phyloP scores from a whole-genome alignment of 2,113 vertebrate species.

The Papio anubis region DNA sequence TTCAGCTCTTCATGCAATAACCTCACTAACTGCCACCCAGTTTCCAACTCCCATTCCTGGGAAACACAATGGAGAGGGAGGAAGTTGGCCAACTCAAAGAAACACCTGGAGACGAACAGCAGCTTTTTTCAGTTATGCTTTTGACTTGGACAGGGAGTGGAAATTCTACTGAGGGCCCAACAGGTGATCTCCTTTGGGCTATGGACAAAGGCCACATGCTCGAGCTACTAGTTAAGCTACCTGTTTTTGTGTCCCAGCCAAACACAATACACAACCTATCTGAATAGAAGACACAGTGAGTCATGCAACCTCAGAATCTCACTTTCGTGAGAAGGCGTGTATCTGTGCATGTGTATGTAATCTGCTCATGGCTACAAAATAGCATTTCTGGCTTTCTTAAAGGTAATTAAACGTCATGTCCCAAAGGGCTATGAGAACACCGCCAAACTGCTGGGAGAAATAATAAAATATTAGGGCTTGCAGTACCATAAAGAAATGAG shows the following conservation, averaged over 20 bases:
- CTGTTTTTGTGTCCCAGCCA: slow-evolving; percentile 68
- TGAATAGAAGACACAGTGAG: slow-evolving; percentile 54
- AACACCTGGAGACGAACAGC: slow-evolving; percentile 70
- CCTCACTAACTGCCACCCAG: background rate
- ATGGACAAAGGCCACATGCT: slow-evolving; percentile 70
- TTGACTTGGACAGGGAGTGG: slow-evolving; percentile 62
- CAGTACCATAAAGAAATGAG: background rate
- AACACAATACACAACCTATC: slow-evolving; percentile 51
- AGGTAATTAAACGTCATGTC: background rate
- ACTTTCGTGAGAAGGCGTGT: slow-evolving; percentile 51
- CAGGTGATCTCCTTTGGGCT: slow-evolving; percentile 77
- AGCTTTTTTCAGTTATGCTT: slow-evolving; percentile 65
- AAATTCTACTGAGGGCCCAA: slow-evolving; percentile 62
- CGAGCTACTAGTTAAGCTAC: slow-evolving; percentile 52
- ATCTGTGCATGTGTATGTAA: background rate
- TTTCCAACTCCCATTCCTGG: background rate
- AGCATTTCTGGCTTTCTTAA: slow-evolving; percentile 39
- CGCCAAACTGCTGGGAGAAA: background rate
- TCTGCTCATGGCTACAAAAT: slow-evolving; percentile 36
- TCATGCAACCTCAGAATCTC: slow-evolving; percentile 52
- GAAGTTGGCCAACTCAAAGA: slow-evolving; percentile 53
- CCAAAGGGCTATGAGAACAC: background rate
- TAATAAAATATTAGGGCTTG: background rate
- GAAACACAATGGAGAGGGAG: background rate
- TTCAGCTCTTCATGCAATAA: background rate